phyloP scores from a whole-genome alignment of 2,888 invertebrate genomes.

The Drosophila mettleri region DNA sequence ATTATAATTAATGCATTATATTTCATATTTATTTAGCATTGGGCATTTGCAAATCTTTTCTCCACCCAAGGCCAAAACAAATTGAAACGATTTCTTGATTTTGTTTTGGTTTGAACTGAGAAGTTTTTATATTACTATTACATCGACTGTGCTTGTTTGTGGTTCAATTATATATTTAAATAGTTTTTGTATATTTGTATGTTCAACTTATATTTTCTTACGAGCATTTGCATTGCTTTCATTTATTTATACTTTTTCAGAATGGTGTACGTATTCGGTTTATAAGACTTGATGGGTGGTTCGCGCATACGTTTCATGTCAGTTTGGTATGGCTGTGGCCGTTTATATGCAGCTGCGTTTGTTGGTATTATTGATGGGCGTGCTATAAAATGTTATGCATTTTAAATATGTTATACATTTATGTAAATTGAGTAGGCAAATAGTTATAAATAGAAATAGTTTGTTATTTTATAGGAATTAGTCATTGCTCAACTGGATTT shows the following conservation, averaged over 20 bases:
- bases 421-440: conserved; percentile 24
- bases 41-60: conserved; percentile 18
- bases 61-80: conserved; percentile 35
- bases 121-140: conserved; percentile 30
- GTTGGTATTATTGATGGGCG: conserved; percentile 78
- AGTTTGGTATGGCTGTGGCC: conserved; percentile 76
- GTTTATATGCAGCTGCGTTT: conserved; percentile 79
- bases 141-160: conserved; percentile 47
- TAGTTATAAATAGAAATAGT: conserved; percentile 33
- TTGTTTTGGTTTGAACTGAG: conserved; percentile 10
- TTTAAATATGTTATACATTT: conserved; percentile 48
- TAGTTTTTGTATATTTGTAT: conserved; percentile 16
- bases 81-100: conserved; percentile 38
- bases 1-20: conserved; percentile 28
- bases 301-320: conserved; percentile 82
- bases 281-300: conserved; percentile 78
- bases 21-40: conserved; percentile 42
- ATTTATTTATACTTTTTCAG: conserved; percentile 80
- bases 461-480: conserved; percentile 41
- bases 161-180: conserved; percentile 30
- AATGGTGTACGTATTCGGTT: conserved; percentile 77
- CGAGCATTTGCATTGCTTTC: conserved; percentile 6
- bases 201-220: conserved; percentile 27
- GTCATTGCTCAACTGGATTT: conserved; percentile 25
- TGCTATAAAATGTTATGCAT: conserved; percentile 79